Evolutionary conservation across 2,797 vertebrate species (phyloP), one percentile per base, ranked within the genome.

Genomic region (Limnodromus scolopaceus): DNA sequence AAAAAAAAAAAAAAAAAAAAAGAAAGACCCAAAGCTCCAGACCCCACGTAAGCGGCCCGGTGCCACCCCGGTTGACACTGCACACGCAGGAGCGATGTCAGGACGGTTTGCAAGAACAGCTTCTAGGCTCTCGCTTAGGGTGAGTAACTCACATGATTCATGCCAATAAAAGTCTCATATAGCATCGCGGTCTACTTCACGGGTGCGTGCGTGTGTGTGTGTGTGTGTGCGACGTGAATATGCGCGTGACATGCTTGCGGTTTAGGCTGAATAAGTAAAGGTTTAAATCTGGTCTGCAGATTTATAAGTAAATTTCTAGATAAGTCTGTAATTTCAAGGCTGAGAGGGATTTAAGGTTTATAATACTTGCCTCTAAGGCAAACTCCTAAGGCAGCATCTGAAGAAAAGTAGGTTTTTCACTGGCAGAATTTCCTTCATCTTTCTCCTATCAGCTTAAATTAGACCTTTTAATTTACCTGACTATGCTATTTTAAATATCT

Each of bases 391-490:
- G 36, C 53, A 85, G 38, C 34, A 75, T 53, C 49, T 69, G 53
- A 78, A 80, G 48, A 63, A 86, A 96, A 80, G 43, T 12, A 60
- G 32, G 0, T 1, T 64, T 76, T 90, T 85, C 58, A 65, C 8
- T 41, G 30, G 41, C 34, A 89, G 82, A 69, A 79, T 84, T 92
- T 84, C 57, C 89, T 94, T 88, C 19, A 34, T 91, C 54, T 88
- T 92, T 51, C 69, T 66, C 11, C 34, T 57, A 54, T 54, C 30
- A 64, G 43, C 63, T 79, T 93, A 78, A 94, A 84, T 86, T 69
- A 93, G 72, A 77, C 57, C 23, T 92, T 84, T 86, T 51, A 75
- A 89, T 91, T 87, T 92, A 72, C 69, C 30, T 63, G 51, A 82
- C 48, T 84, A 49, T 49, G 54, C 38, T 78, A 49, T 90, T 93